A percentile compares a stretch with the other conserved stretches of the same genome.
These are phyloP conservation scores for Ectobius pallidus DNA, from an alignment of 2,888 invertebrate genomes.

Conservation along the genomic window DNA sequence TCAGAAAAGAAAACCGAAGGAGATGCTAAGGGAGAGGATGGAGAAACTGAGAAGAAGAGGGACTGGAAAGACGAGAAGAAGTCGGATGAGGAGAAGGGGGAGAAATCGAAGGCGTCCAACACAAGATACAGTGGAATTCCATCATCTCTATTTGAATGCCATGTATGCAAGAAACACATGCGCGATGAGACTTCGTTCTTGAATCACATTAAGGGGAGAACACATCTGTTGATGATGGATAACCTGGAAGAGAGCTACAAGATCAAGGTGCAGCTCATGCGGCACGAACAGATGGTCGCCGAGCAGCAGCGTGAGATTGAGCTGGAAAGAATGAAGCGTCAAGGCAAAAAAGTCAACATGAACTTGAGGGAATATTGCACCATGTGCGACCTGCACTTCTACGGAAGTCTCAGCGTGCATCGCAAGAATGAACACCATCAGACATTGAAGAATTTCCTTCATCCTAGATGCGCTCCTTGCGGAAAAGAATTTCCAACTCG, in stretches of 20 bases:
- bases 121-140: slow-evolving; percentile 30
- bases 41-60: slow-evolving; percentile 23
- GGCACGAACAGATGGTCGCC: slow-evolving; percentile 74
- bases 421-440: slow-evolving; percentile 80
- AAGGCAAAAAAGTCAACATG: slow-evolving; percentile 64
- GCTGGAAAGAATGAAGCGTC: slow-evolving; percentile 73
- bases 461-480: slow-evolving; percentile 81
- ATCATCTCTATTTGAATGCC: slow-evolving; percentile 68
- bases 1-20: slow-evolving; percentile 32
- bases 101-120: slow-evolving; percentile 47
- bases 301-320: slow-evolving; percentile 69
- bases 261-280: slow-evolving; percentile 75
- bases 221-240: slow-evolving; percentile 77
- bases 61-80: slow-evolving; percentile 38
- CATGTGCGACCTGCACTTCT: slow-evolving; percentile 86
- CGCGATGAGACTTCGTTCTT: slow-evolving; percentile 69
- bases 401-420: slow-evolving; percentile 78
- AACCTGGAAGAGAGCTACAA: slow-evolving; percentile 77
- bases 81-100: slow-evolving; percentile 43
- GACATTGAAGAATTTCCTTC: slow-evolving; percentile 78
- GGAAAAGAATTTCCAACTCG: slow-evolving; percentile 84
- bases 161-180: slow-evolving; percentile 80
- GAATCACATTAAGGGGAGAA: slow-evolving; percentile 75
- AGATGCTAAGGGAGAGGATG: slow-evolving; percentile 32
- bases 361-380: slow-evolving; percentile 74